Percentiles rank a stretch among this genome's conserved stretches.
Evolutionary conservation across 1,140 invertebrate species (phyloP).

Genomic region (Drosophila melanica): DNA sequence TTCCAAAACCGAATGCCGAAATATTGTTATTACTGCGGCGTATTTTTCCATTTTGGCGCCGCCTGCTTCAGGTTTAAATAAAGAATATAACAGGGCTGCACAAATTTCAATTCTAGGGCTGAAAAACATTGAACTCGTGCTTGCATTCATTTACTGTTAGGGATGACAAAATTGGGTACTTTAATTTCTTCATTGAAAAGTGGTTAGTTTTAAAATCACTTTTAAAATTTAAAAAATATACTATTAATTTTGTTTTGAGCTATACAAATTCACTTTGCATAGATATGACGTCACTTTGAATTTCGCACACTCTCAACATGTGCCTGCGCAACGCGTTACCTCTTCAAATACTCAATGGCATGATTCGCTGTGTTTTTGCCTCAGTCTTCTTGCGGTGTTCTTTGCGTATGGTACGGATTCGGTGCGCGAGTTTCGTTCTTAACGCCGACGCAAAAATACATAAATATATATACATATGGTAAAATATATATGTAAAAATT

Average conservation of each 20-base stretch:
- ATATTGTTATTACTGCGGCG: background rate
- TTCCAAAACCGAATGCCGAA: slow-evolving; percentile 3
- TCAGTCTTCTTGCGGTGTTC: slow-evolving; percentile 49
- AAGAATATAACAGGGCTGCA: slow-evolving; percentile 19
- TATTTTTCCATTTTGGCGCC: slow-evolving; percentile 25
- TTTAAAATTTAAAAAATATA: background rate
- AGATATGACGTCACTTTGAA: slow-evolving; percentile 15
- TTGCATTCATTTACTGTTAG: slow-evolving; percentile 1
- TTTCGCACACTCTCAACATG: slow-evolving; percentile 19
- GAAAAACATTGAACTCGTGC: background rate
- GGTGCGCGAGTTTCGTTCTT: slow-evolving; percentile 3
- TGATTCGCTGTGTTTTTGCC: slow-evolving; percentile 25
- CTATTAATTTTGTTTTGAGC: no score
- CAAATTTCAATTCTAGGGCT: background rate
- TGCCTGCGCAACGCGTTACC: slow-evolving; percentile 7
- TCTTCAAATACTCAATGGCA: background rate
- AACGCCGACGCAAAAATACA: slow-evolving; percentile 32
- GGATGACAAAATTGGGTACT: background rate
- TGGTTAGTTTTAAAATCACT: background rate
- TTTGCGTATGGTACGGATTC: slow-evolving; percentile 26
- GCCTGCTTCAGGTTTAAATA: slow-evolving; percentile 22
- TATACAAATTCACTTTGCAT: background rate
- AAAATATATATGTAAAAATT: slow-evolving; percentile 22
- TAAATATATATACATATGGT: slow-evolving; percentile 26
- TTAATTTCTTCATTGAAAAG: background rate